Base-by-base conservation (phyloP, 2,797 vertebrate genomes). In the Sebastes iracundus region DNA sequence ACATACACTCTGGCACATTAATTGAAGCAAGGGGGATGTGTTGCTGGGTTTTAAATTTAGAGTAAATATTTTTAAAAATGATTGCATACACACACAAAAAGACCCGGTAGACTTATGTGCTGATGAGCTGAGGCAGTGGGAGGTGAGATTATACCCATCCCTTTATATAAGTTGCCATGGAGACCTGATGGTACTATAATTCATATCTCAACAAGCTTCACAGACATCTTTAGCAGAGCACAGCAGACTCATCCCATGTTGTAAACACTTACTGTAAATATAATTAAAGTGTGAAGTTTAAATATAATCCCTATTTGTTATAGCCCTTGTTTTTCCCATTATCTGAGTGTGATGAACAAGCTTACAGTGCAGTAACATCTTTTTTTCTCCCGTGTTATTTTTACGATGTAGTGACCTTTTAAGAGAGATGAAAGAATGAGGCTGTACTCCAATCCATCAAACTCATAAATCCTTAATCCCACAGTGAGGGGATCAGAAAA, bases 381-480 rank as follows among this genome's bases (percentile, higher is more conserved):
- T 14, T 61, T 59, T 80, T 79, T 56, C 68, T 66, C 33, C 60
- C 9, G 68, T 35, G 60, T 81, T 86, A 86, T 87, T 87, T 90
- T 82, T 80, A 82, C 82, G 79, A 79, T 35, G 60, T 46, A 38
- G 33, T 88, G 89, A 91, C 91, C 83, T 92, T 93, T 93, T 77
- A 80, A 71, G 22, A 73, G 81, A 87, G 81, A 80, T 86, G 61
- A 92, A 92, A 89, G 82, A 83, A 65, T 20, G 25, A 87, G 64
- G 66, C 75, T 53, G 74, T 74, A 67, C 66, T 87, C 71, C 81
- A 87, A 87, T 92, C 88, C 90, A 84, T 90, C 82, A 84, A 72
- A 84, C 80, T 81, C 77, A 84, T 85, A 90, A 87, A 87, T 81
- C 90, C 81, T 78, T 87, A 88, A 91, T 91, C 83, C 87, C 67